These are phyloP conservation scores for Nycticebus coucang DNA, from an alignment of 2,113 vertebrate genomes.

Conservation along the genomic window DNA sequence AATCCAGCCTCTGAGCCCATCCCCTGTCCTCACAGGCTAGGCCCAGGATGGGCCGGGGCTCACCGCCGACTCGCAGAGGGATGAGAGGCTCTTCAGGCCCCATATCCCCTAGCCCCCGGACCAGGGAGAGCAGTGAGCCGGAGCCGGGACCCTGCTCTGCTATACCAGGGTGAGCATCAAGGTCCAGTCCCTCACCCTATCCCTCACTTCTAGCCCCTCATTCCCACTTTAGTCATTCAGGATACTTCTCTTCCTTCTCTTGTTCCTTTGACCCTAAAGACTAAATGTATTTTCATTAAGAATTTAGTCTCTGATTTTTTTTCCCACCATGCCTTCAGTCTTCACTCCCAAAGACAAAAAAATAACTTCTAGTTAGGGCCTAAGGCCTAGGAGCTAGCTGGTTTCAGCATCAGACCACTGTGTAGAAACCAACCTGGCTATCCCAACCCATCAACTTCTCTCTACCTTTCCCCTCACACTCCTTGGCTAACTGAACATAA, in stretches of 20 bases:
- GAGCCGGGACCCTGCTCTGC: constrained; percentile 68
- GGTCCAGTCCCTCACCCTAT: background rate
- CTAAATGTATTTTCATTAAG: constrained; percentile 63
- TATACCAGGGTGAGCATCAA: constrained; percentile 73
- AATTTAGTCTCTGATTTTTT: constrained; percentile 35
- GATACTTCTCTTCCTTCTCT: background rate
- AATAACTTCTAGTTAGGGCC: background rate
- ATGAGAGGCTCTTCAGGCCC: constrained; percentile 74
- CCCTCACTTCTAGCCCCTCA: background rate
- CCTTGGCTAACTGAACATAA: constrained; percentile 15
- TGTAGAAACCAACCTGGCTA: background rate
- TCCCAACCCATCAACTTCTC: background rate
- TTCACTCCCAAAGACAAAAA: constrained; percentile 25
- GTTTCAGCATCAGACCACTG: background rate
- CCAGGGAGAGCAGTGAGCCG: constrained; percentile 71
- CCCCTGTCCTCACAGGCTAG: constrained; percentile 78
- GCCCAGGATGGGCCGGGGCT: constrained; percentile 78
- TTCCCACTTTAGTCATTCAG: constrained; percentile 12
- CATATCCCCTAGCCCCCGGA: constrained; percentile 62
- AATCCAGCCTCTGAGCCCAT: constrained; percentile 59
- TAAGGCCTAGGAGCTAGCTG: background rate
- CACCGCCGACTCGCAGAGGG: constrained; percentile 43
- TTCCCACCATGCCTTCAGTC: background rate
- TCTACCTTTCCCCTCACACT: background rate
- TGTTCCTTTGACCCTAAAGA: constrained; percentile 41